These are phyloP conservation scores for Rhabdomys pumilio DNA, from an alignment of 2,797 vertebrate species.

Conservation along the genomic window DNA sequence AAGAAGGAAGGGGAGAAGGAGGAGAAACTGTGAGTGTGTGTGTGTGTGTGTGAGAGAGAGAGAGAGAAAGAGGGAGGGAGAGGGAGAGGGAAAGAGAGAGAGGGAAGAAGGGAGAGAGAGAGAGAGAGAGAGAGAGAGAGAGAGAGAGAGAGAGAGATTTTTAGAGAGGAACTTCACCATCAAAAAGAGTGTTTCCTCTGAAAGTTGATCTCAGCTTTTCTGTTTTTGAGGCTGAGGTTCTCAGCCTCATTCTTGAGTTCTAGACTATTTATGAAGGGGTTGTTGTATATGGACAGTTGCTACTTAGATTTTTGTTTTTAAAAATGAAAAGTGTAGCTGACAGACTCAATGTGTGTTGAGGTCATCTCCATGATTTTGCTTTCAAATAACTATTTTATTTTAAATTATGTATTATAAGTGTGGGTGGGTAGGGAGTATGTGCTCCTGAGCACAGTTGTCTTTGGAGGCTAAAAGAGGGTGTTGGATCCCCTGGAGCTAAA, in stretches of 20 bases:
- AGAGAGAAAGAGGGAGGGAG: too few relatives aligned
- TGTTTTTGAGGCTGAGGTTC: background rate
- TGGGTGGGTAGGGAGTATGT: background rate
- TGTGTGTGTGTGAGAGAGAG: too few relatives aligned
- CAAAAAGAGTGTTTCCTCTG: background rate
- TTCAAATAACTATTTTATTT: background rate
- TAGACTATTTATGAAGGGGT: background rate
- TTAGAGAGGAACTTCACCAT: too few relatives aligned
- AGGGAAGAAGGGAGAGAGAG: too few relatives aligned
- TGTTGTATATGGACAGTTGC: background rate
- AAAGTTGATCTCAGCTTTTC: background rate
- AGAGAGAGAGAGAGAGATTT: background rate
- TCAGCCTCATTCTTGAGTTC: background rate
- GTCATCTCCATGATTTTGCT: background rate
- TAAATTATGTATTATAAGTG: background rate
- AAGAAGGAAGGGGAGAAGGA: too few relatives aligned
- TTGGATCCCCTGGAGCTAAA: background rate
- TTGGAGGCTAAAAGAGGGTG: background rate
- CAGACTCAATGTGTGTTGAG: background rate
- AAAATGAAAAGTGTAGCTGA: background rate
- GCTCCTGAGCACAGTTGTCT: background rate
- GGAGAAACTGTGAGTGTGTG: background rate
- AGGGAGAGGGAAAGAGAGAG: too few relatives aligned
- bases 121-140: too few relatives aligned
- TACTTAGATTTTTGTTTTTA: background rate